Base-by-base conservation (phyloP, 2,888 invertebrate species). In the Hoplodrina ambigua region DNA sequence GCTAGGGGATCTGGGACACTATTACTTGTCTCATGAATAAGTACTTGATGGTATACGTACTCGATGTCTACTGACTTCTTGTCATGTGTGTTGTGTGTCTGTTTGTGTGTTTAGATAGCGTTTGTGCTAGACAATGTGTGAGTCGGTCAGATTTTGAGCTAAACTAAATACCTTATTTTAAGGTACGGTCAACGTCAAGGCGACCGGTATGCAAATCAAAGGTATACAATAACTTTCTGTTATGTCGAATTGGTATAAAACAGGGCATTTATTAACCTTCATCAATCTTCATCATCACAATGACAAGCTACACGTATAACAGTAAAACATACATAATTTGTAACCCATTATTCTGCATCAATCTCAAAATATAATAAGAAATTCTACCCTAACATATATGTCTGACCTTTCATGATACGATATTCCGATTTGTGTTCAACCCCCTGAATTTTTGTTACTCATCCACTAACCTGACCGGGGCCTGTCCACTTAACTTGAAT, bases 401-500 rank as follows among this genome's bases (percentile, higher is more conserved):
- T 80, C 78, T 85, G 82, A 85, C 85, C 86, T 85, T 87, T 87
- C 83, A 88, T 86, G 86, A 85, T 80, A 82, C 83, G 81, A 79
- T 84, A 84, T 84, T 81, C 82, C 81, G 83, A 88, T 87, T 86
- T 87, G 84, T 85, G 82, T 86, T 85, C 86, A 84, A 86, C 84
- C 88, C 85, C 86, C 88, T 87, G 88, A 90, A 89, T 91, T 91
- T 93, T 90, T 91, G 91, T 94, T 92, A 92, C 92, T 89, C 92
- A 92, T 91, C 91, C 90, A 88, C 91, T 90, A 91, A 91, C 92
- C 91, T 91, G 89, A 90, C 91, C 90, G 87, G 89, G 86, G 84
- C 92, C 78, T 90, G 92, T 93, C 94, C 94, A 94, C 93, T 94
- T 94, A 93, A 91, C 91, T 92, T 94, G 94, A 94, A 93, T 94